Conservation (phyloP, 2,888 invertebrate genomes). For the Eupithecia tripunctaria region DNA sequence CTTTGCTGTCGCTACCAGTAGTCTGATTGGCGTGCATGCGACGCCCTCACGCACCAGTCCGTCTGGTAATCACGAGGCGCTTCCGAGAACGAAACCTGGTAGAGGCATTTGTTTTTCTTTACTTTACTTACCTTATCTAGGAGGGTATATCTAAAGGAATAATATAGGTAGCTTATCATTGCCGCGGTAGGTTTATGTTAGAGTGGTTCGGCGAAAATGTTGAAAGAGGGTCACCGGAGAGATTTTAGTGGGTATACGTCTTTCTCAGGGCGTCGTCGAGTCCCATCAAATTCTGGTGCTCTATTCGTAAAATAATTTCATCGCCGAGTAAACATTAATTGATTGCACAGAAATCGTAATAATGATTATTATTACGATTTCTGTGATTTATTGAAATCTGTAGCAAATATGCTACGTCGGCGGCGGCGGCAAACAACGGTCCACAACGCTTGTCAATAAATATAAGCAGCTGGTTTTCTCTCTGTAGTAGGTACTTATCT, state of each 20-base stretch:
- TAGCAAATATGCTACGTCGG: background rate
- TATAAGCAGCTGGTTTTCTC: background rate
- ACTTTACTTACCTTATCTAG: too few species aligned
- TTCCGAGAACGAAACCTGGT: background rate
- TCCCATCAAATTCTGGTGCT: too few species aligned
- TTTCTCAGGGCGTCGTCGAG: too few species aligned
- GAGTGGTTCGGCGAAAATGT: too few species aligned
- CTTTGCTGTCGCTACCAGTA: background rate
- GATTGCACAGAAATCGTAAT: too few species aligned
- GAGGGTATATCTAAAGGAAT: background rate
- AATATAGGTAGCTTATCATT: background rate
- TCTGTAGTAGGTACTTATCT: too few species aligned
- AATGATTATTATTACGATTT: too few species aligned
- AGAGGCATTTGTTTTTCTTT: background rate
- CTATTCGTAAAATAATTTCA: too few species aligned
- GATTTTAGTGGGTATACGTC: too few species aligned
- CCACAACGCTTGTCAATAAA: background rate
- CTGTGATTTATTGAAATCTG: background rate
- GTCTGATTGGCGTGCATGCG: constrained; percentile 11
- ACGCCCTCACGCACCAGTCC: constrained; percentile 5
- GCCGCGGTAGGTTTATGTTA: too few species aligned
- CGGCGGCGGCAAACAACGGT: background rate
- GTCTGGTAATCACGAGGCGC: background rate
- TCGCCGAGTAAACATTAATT: too few species aligned
- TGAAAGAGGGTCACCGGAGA: too few species aligned